Evolutionary conservation across 2,888 invertebrate species (phyloP).

Genomic region (Sycophila texana): DNA sequence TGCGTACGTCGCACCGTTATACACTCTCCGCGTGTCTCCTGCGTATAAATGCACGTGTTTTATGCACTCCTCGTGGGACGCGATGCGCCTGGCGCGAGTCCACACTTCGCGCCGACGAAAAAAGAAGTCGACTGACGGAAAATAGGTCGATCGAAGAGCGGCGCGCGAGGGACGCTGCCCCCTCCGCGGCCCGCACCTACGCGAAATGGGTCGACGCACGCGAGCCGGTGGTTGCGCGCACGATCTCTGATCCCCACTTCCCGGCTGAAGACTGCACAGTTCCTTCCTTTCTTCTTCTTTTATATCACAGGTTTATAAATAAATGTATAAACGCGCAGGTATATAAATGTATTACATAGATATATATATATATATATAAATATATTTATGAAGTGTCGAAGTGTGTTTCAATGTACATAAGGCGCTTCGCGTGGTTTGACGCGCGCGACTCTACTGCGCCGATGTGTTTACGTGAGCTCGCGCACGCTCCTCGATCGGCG

Average conservation of each 20-base stretch:
- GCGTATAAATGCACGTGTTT: background rate
- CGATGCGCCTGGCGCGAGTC: background rate
- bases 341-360: too few species aligned
- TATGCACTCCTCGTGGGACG: background rate
- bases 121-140: background rate
- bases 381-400: too few species aligned
- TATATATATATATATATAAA: too few species aligned
- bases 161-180: background rate
- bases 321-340: too few species aligned
- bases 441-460: slow-evolving; percentile 13
- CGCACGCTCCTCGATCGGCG: slow-evolving; percentile 14
- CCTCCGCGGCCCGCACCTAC: background rate
- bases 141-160: slow-evolving; percentile 16
- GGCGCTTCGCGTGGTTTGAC: background rate
- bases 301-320: too few species aligned
- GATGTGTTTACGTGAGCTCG: slow-evolving; percentile 31
- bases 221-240: background rate
- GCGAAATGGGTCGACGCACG: background rate
- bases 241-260: too few species aligned
- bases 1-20: too few species aligned
- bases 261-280: too few species aligned
- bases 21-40: background rate
- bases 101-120: too few species aligned
- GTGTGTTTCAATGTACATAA: too few species aligned
- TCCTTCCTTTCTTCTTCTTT: too few species aligned